Base-by-base conservation (phyloP, 2,888 invertebrate genomes). In the Acrobasis consociella region DNA sequence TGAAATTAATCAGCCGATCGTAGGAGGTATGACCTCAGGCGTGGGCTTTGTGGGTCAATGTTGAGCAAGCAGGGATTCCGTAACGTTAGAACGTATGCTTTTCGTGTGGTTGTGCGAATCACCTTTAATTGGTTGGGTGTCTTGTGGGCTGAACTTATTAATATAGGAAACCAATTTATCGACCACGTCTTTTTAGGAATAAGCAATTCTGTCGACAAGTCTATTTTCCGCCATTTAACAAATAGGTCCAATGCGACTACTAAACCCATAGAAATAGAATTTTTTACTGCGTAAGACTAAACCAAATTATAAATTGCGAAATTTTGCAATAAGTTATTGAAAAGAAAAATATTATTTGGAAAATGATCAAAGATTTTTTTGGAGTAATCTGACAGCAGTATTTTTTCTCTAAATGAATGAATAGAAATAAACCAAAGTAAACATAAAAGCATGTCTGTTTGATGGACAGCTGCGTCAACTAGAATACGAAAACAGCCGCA, bases 31-130 rank as follows among this genome's bases (percentile, higher is more conserved):
- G 67, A 67, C 65, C 67, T 67, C 65, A 60, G 52, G 52, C 55
- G 66, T 66, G 61, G 67, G 65, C 49, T 66, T 65, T 66, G 62
- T 72, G 63, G 68, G 72, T 71, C 72, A 73, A 73, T 70, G 72
- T 72, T 69, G 66, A 63, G 64, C 66, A 68, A 71, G 50, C 46
- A 46, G 46, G 52, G 60, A 62, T 60, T 38, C 62, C 55, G 60
- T 61, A 65, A 60, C 51, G 51, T 51, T 58, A 49, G 49, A 58
- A 31, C 9, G 58, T 37, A n/a, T 15, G 55, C 42, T 56, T 42
- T 16, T 37, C n/a, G 17, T 49, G 37, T 49, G 58, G 49, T 59
- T 59, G 37, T 37, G 49, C 58, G 31, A 59, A 59, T 49, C 15
- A 22, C 46, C 56, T 56, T 56, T 56, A 56, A 56, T 56, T 56